Evolutionary conservation across 2,888 invertebrate species (phyloP).

Genomic region (Pyrrhia umbra): DNA sequence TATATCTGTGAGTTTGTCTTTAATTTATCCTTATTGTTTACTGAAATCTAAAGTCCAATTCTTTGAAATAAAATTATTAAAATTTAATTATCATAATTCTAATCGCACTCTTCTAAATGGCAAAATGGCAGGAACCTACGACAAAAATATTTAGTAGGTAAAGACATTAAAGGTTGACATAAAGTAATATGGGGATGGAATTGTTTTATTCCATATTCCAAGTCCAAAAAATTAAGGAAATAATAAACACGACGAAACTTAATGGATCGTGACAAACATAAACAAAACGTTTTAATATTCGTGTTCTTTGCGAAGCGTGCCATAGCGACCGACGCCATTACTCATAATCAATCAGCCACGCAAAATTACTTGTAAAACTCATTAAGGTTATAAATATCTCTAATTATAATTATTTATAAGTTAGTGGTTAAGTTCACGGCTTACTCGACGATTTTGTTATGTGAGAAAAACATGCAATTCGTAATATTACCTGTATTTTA

Average conservation of each 20-base stretch:
- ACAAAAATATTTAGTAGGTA: no score
- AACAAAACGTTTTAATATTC: slow-evolving; percentile 43
- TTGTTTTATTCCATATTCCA: no score
- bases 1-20: slow-evolving; percentile 5
- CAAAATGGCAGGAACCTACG: no score
- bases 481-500: background rate
- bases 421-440: slow-evolving; percentile 22
- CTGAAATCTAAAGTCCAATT: no score
- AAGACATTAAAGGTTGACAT: no score
- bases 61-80: no score
- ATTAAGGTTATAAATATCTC: slow-evolving; percentile 40
- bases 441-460: slow-evolving; percentile 18
- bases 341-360: slow-evolving; percentile 57
- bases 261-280: slow-evolving; percentile 52
- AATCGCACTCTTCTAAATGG: no score
- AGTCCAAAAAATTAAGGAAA: background rate
- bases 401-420: slow-evolving; percentile 43
- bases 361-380: slow-evolving; percentile 44
- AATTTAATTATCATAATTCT: no score
- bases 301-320: slow-evolving; percentile 38
- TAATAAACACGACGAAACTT: slow-evolving; percentile 20
- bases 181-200: no score
- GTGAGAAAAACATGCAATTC: slow-evolving; percentile 33
- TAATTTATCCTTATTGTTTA: no score
- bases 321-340: slow-evolving; percentile 32